Evolutionary conservation across 2,888 invertebrate species (phyloP).

Genomic region (Lepetodrilus schrolli): DNA sequence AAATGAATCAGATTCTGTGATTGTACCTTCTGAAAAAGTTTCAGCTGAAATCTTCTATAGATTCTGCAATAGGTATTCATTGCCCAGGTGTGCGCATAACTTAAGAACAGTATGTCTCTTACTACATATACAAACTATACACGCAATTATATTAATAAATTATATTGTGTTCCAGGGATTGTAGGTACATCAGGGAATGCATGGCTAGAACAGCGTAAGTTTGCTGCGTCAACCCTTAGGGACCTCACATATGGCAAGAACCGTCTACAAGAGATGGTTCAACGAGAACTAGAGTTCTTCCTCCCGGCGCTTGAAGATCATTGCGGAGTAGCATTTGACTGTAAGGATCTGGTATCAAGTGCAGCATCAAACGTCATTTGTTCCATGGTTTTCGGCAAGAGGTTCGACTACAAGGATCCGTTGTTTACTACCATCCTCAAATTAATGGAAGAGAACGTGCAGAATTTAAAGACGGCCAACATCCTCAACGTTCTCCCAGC

Average conservation of each 20-base stretch:
- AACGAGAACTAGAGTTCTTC: conserved; percentile 35
- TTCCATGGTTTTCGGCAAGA: conserved; percentile 40
- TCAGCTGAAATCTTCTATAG: no score
- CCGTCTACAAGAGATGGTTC: conserved; percentile 40
- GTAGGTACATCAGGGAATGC: conserved; percentile 24
- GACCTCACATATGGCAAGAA: conserved; percentile 47
- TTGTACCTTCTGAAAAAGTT: no score
- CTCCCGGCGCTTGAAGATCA: conserved; percentile 31
- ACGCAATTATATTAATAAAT: no score
- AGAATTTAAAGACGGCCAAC: conserved; percentile 17
- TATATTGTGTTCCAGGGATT: conserved; percentile 30
- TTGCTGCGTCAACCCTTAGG: conserved; percentile 42
- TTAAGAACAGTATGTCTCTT: no score
- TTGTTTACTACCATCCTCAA: conserved; percentile 34
- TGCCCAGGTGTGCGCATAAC: no score
- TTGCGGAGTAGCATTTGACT: conserved; percentile 35
- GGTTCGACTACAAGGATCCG: conserved; percentile 41
- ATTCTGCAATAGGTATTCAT: no score
- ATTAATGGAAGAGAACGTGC: conserved; percentile 34
- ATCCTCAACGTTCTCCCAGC: conserved; percentile 44
- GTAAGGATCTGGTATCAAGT: conserved; percentile 29
- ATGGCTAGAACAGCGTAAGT: conserved; percentile 48
- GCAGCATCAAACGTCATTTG: conserved; percentile 51
- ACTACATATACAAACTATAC: no score
- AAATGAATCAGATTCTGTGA: no score